Evolutionary conservation across 2,888 invertebrate species (phyloP), one percentile per base, ranked within the genome.

Genomic region (Drosophila prolongata): DNA sequence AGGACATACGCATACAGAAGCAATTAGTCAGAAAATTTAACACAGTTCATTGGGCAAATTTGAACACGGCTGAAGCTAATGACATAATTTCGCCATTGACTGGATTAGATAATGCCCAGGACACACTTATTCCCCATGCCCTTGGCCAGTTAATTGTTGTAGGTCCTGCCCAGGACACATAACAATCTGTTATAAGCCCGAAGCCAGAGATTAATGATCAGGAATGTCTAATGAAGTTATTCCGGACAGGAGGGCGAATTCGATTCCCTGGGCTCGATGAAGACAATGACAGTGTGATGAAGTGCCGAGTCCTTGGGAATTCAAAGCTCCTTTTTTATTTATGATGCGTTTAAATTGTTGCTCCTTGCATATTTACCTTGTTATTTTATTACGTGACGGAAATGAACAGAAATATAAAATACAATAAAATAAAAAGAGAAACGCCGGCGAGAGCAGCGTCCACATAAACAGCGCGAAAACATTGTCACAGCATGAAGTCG

Each of bases 401-500:
- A 87, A 85, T 85, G 87, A 89, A 87, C 65, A 62, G 67, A 78
- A 65, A 75, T 75, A 82, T 86, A 77, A 85, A 84, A 83, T 77
- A 64, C 68, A 65, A 71, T 59, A 66, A 43, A 65, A 52, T 37
- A 62, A 55, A 35, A 62, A 19, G 38, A 55, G 35, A 34, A 38
- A 13, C 58, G 37, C 46, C 56, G n/a, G 47, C 54, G 58, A 56
- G 47, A 57, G 49, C 65, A 80, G 66, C 54, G 74, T 49, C 68
- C 66, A 66, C 64, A 83, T 80, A 88, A 88, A 88, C 74, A 88
- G 87, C 73, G 73, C 66, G 76, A 87, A 80, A 85, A 84, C 85
- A 85, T 84, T 89, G 89, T 89, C 89, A 84, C 85, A 85, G 85
- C 87, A 75, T 77, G 85, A 78, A 87, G 78, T 83, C 87, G 69